These are phyloP conservation scores for Amazona ochrocephala DNA, from an alignment of 2,797 vertebrate genomes.

Conservation along the genomic window DNA sequence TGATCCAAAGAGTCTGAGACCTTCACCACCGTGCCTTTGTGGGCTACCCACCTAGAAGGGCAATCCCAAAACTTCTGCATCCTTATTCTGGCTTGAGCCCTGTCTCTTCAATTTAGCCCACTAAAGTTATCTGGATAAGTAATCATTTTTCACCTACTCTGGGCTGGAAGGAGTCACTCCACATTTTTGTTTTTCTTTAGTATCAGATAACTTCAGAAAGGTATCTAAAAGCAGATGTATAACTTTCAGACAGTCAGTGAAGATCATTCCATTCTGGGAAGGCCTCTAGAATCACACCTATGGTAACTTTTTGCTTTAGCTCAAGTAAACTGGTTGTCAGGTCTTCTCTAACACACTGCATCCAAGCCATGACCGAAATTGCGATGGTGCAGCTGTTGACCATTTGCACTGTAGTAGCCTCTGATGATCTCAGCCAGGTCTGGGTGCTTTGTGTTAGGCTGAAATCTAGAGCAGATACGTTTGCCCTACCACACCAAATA, in stretches of 20 bases:
- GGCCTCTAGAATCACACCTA: neutral
- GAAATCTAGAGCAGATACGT: neutral
- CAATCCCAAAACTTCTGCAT: neutral
- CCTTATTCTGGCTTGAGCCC: neutral
- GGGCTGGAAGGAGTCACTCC: neutral
- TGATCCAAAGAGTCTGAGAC: neutral
- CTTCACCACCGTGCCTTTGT: neutral
- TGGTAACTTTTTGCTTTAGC: neutral
- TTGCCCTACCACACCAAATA: neutral
- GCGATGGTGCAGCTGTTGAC: neutral
- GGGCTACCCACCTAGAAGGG: neutral
- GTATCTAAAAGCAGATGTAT: neutral
- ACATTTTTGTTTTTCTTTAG: neutral
- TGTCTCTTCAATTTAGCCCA: neutral
- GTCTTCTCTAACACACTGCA: neutral
- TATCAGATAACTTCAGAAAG: neutral
- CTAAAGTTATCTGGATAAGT: neutral
- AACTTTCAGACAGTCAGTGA: neutral
- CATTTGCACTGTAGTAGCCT: neutral
- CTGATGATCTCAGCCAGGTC: neutral
- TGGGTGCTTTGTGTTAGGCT: neutral
- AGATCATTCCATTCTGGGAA: neutral
- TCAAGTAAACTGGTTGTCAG: neutral
- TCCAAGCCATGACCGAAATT: neutral
- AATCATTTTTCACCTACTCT: neutral